A percentile compares a stretch with the other conserved stretches of the same genome.
These are phyloP conservation scores for Catonia carolina DNA, from an alignment of 2,888 invertebrate genomes.

Conservation along the genomic window DNA sequence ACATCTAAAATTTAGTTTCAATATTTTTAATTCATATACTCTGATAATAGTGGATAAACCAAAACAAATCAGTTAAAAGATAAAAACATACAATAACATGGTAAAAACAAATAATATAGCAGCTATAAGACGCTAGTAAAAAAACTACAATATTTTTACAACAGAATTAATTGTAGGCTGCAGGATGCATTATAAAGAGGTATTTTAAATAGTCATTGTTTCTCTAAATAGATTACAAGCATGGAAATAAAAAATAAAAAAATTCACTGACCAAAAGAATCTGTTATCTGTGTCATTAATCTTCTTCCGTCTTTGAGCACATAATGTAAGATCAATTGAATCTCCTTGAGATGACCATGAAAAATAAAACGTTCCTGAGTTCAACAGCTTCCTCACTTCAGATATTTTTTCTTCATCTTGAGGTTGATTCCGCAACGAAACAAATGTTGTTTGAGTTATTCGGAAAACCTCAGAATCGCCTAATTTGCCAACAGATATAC, in stretches of 20 bases:
- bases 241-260: background rate
- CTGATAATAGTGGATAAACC: no score
- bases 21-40: no score
- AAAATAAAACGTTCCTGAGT: conserved; percentile 97
- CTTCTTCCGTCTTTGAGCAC: conserved; percentile 81
- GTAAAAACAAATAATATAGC: no score
- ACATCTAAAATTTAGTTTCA: no score
- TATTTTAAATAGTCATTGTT: no score
- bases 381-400: conserved; percentile 74
- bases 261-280: conserved; percentile 77
- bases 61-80: no score
- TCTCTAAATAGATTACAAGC: no score
- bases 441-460: conserved; percentile 84
- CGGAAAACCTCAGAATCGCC: conserved; percentile 91
- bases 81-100: no score
- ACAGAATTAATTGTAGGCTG: no score
- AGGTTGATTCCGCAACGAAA: conserved; percentile 71
- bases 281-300: conserved; percentile 83
- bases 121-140: no score
- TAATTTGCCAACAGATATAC: conserved; percentile 93
- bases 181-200: no score
- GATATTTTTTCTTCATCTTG: conserved; percentile 52
- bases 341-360: conserved; percentile 60
- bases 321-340: conserved; percentile 85
- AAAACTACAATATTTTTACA: no score